These are phyloP conservation scores for Acronicta leporina DNA, from an alignment of 2,888 invertebrate species.

Conservation along the genomic window DNA sequence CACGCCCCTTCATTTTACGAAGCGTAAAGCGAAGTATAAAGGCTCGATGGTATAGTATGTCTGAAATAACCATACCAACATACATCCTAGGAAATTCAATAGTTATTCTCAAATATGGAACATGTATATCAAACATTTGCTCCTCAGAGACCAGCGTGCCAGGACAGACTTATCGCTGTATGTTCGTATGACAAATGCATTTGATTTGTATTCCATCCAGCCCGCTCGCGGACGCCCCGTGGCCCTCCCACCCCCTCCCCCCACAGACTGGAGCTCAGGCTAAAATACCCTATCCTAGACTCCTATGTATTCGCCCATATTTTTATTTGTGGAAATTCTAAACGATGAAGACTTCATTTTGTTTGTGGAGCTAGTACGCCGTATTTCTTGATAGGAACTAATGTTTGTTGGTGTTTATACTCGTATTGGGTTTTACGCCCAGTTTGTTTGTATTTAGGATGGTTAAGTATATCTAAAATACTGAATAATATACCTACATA, in stretches of 20 bases:
- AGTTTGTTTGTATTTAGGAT: neutral
- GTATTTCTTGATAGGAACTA: conserved; percentile 23
- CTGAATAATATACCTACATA: too few relatives aligned
- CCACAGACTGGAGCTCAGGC: conserved; percentile 28
- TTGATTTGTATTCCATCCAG: conserved; percentile 60
- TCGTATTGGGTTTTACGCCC: conserved; percentile 6
- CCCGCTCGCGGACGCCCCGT: conserved; percentile 8
- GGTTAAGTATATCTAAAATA: too few relatives aligned
- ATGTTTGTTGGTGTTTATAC: conserved; percentile 7
- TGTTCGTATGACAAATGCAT: conserved; percentile 59
- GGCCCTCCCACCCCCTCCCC: conserved; percentile 7
- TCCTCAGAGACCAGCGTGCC: conserved; percentile 7
- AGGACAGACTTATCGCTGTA: conserved; percentile 28
- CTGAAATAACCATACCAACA: too few relatives aligned
- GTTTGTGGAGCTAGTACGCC: neutral
- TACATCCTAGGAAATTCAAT: neutral
- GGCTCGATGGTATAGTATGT: too few relatives aligned
- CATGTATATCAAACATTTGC: conserved; percentile 25
- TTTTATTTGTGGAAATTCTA: conserved; percentile 11
- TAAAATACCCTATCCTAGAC: conserved; percentile 11
- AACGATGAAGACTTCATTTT: conserved; percentile 19
- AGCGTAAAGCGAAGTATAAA: too few relatives aligned
- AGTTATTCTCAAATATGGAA: conserved; percentile 12
- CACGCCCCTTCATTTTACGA: too few relatives aligned
- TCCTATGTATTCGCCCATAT: conserved; percentile 15